These are phyloP conservation scores for Mormyrus lacerda DNA, from an alignment of 2,113 vertebrate genomes.

Conservation along the genomic window DNA sequence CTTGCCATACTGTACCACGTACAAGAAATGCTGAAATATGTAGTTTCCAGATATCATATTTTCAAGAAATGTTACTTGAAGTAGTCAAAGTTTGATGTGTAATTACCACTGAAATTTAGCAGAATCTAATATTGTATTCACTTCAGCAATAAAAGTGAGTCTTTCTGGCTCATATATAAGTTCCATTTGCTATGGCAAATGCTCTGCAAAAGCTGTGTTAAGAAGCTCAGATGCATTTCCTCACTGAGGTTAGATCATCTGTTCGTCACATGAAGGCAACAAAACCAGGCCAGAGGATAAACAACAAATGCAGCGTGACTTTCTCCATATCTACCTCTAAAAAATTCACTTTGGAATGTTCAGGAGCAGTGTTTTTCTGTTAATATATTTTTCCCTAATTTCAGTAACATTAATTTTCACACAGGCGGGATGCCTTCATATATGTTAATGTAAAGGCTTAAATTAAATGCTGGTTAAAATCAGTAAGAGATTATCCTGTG, in stretches of 20 bases:
- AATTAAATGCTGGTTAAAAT: constrained; percentile 38
- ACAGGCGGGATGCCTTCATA: not conserved
- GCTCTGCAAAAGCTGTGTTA: not conserved
- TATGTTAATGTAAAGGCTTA: constrained; percentile 34
- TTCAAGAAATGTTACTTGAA: not conserved
- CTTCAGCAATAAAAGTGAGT: not conserved
- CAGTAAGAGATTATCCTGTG: constrained; percentile 38
- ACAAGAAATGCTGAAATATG: not conserved
- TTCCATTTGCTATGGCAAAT: not conserved
- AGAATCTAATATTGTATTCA: not conserved
- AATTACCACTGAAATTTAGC: not conserved
- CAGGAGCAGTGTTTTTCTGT: not conserved
- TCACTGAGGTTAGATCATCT: not conserved
- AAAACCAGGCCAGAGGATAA: not conserved
- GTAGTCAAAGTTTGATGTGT: not conserved
- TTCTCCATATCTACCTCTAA: not conserved
- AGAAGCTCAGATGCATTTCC: not conserved
- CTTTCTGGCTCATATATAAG: not conserved
- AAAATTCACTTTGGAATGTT: not conserved
- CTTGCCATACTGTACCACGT: not conserved
- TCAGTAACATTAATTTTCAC: no score
- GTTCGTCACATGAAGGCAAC: not conserved
- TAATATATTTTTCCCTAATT: not conserved
- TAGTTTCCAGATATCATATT: not conserved
- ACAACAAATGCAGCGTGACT: not conserved